Evolutionary conservation across 2,113 vertebrate species (phyloP).

Genomic region (Xenopus laevis): DNA sequence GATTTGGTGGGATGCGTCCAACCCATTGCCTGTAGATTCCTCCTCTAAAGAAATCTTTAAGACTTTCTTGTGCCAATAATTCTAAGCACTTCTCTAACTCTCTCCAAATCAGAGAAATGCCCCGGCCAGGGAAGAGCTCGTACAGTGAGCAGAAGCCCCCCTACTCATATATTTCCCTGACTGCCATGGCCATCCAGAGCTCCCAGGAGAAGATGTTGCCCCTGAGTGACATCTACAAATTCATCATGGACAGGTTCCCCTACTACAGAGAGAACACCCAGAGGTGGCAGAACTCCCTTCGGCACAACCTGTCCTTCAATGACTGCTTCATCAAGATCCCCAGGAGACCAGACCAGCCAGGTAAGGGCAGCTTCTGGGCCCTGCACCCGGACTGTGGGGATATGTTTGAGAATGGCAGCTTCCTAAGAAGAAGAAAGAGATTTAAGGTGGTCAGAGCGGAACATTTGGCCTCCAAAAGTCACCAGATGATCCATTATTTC

Average conservation of each 20-base stretch:
- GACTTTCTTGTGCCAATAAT: too few relatives aligned
- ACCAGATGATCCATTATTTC: conserved; percentile 81
- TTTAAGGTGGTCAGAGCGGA: conserved; percentile 85
- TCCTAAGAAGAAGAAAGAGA: conserved; percentile 82
- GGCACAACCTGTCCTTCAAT: conserved; percentile 90
- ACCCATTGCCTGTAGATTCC: too few relatives aligned
- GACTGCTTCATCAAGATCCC: conserved; percentile 95
- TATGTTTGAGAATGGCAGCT: conserved; percentile 93
- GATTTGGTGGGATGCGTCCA: neutral
- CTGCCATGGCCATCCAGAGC: conserved; percentile 95
- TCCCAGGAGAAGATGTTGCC: conserved; percentile 91
- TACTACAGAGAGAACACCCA: conserved; percentile 93
- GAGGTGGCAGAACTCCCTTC: conserved; percentile 87
- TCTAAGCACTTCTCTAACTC: too few relatives aligned
- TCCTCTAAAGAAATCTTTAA: too few relatives aligned
- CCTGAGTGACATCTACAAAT: conserved; percentile 90
- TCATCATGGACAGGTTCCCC: conserved; percentile 91
- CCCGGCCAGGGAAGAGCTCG: conserved; percentile 92
- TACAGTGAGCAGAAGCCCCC: conserved; percentile 97
- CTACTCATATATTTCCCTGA: conserved; percentile 94
- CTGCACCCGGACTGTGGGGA: conserved; percentile 89
- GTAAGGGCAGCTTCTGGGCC: conserved; percentile 92
- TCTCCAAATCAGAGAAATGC: conserved; percentile 61
- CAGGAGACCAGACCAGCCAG: conserved; percentile 83
- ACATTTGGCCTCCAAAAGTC: conserved; percentile 72